Evolutionary conservation across 2,797 vertebrate species (phyloP), one percentile per base, ranked within the genome.

Genomic region (Brachyrhaphis roseni): DNA sequence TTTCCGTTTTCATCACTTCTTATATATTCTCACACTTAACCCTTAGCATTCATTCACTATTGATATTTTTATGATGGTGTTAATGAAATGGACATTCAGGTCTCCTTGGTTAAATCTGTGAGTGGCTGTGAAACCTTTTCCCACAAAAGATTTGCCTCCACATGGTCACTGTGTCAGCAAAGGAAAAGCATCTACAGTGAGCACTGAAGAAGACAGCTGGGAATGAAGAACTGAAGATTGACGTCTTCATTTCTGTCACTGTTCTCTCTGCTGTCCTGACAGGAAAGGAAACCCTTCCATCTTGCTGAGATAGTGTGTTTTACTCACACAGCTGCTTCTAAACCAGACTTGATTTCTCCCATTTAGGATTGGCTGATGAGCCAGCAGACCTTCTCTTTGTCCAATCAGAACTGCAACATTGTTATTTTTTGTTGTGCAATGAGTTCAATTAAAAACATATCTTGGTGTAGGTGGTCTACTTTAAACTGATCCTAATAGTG

Each of bases 191-290:
- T 16, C 59, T 36, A 57, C 47, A 76, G 57, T 79, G 28, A 74
- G 66, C 74, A 45, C 76, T 16, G 16, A 78, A 43, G 78, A 74
- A 7, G 78, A 77, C 43, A 6, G 49, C 41, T 78, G 57, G 76
- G 80, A 88, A 74, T 34, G 16, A 87, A 86, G 81, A 86, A 79
- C 34, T 8, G 77, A 78, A 80, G 71, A 85, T 84, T 86, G 70
- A 36, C 83, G 41, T 68, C 55, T 74, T 84, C 53, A 71, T 82
- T 45, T 49, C 59, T 59, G 62, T 36, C 18, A 39, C 34, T 6
- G 5, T 73, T 80, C 53, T 76, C 23, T 59, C 55, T 12, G 70
- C 49, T 28, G 53, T 47, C 75, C 76, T 81, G 47, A 68, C 26
- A 36, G 36, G 62, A 84, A 15, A 62, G 13, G 13, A 62, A 62